Base-by-base conservation (phyloP, 53 echinoderm and acorn worm species). In the Apostichopus leukothele region DNA sequence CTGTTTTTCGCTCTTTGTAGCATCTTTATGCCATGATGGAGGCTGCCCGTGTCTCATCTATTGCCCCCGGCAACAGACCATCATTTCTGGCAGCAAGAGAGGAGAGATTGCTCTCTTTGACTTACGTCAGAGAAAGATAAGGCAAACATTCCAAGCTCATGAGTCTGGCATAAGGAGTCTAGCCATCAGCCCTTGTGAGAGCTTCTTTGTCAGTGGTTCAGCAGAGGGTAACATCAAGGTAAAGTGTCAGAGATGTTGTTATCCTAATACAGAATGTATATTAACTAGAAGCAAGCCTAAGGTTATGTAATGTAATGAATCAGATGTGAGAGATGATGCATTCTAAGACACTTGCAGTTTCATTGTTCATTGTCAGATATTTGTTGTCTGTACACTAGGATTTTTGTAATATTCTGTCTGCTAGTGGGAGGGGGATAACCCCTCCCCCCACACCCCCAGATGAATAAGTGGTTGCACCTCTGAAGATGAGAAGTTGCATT, bases 181-280 rank as follows among this genome's bases (percentile, higher is more conserved):
- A n/a, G 94, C 94, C 50, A 91, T 99, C 3, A 95, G 96, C 52
- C 99, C 99, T 2, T 91, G 92, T 26, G 96, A 99, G 73, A 95
- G 94, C 63, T 96, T 93, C 89, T 96, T 96, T 92, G 96, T 94
- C 57, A 96, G 95, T 10, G 99, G 99, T 0, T 99, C 99, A 12
- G 94, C 96, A 1, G 99, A 99, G 76, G 99, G 99, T 51, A 94
- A 99, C 52, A 99, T 99, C n/a, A 99, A 96, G 92, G 99, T 99
- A 78, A 16, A 90, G 60, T 16, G 7, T 74, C 23, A 74, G 20
- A 14, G 57, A 39, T 39, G 39, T 67, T 67, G 39, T 39, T 57
- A 57, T 57, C 57, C 57, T 57, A 57, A 9, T 0, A 57, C 10
- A 57, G 7, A 8, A 57, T 7, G 8, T 9, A 9, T 57, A 10